phyloP scores from a whole-genome alignment of 2,797 vertebrate genomes.

The Anguilla obscura region DNA sequence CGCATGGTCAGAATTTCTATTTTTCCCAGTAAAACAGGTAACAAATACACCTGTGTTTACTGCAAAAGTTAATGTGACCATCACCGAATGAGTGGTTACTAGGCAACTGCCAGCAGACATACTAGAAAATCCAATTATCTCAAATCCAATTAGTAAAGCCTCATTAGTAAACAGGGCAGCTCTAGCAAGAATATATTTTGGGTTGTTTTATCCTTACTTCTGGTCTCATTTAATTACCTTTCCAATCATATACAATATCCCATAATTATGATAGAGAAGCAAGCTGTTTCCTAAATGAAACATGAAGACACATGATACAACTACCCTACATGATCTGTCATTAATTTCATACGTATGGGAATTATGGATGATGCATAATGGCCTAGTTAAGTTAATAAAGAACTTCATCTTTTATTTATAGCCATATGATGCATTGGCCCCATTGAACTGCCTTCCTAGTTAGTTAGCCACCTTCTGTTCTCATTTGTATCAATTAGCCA shows the following conservation, averaged over 20 bases:
- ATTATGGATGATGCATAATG: conserved; percentile 44
- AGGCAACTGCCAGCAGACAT: conserved; percentile 57
- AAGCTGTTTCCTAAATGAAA: background rate
- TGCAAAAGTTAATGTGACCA: conserved; percentile 24
- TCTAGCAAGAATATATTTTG: background rate
- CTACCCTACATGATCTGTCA: conserved; percentile 27
- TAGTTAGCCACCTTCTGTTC: conserved; percentile 43
- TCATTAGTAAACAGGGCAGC: conserved; percentile 10
- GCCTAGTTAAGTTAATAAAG: conserved; percentile 59
- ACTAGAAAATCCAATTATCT: background rate
- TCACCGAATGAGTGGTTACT: conserved; percentile 50
- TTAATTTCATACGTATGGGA: background rate
- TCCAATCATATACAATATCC: background rate
- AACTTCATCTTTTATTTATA: conserved; percentile 66
- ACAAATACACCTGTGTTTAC: conserved; percentile 37
- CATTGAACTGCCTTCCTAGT: conserved; percentile 12
- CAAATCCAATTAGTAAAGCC: background rate
- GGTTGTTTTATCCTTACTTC: background rate
- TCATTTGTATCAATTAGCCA: conserved; percentile 41
- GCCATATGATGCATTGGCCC: conserved; percentile 57
- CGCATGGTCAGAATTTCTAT: background rate
- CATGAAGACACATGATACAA: background rate
- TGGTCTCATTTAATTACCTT: background rate
- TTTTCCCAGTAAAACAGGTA: background rate
- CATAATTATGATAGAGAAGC: background rate